Percentiles rank a stretch among this genome's conserved stretches.
phyloP scores from a whole-genome alignment of 2,113 vertebrate species.

The Sus scrofa region T2T-Sscrofa CM000822.6:58092001-58092500 shows the following conservation, averaged over 20 bases:
- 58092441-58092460: background rate
- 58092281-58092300: background rate
- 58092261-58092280: background rate
- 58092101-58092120: background rate
- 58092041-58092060: background rate
- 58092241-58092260: background rate
- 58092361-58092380: background rate
- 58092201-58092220: background rate
- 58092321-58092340: background rate
- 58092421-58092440: background rate
- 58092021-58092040: background rate
- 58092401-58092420: background rate
- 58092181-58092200: background rate
- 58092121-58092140: background rate
- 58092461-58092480: background rate
- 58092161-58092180: background rate
- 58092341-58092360: background rate
- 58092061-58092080: background rate
- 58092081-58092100: background rate
- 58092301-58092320: background rate
- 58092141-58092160: background rate
- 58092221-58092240: background rate
- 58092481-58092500: too few relatives aligned
- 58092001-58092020: background rate
- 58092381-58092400: background rate